Conservation (phyloP, 2,888 invertebrate genomes). For the Strigamia maritima region DNA sequence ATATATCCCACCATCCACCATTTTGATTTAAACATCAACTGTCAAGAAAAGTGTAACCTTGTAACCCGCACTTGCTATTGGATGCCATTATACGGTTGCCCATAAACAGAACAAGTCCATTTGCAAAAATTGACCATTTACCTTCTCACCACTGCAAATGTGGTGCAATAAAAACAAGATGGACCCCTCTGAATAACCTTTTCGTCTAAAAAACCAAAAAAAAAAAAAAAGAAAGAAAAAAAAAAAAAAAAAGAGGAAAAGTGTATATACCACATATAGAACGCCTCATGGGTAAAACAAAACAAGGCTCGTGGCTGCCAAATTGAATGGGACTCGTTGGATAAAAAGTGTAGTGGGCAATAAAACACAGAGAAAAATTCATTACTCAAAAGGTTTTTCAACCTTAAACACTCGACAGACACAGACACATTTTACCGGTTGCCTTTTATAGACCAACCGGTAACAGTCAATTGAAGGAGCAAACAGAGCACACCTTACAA, state of each 20-base stretch:
- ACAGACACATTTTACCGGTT: slow-evolving; percentile 20
- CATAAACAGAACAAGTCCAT: slow-evolving; percentile 30
- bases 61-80: neutral
- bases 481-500: neutral
- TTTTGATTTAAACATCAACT: slow-evolving; percentile 30
- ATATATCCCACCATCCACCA: neutral
- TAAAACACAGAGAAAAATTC: slow-evolving; percentile 27
- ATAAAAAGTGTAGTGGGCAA: slow-evolving; percentile 13
- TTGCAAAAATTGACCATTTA: slow-evolving; percentile 34
- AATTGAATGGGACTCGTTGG: slow-evolving; percentile 29
- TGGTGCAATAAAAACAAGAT: slow-evolving; percentile 25
- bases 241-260: too few relatives aligned
- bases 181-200: slow-evolving; percentile 31
- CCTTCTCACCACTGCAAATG: slow-evolving; percentile 22
- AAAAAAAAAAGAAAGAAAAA: neutral
- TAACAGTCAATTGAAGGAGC: slow-evolving; percentile 32
- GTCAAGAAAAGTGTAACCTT: neutral
- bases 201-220: neutral
- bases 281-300: slow-evolving; percentile 28
- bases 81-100: slow-evolving; percentile 6
- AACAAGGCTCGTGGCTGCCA: slow-evolving; percentile 28
- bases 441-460: slow-evolving; percentile 24
- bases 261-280: too few relatives aligned
- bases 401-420: slow-evolving; percentile 7
- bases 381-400: slow-evolving; percentile 34